Evolutionary conservation across 2,888 invertebrate genomes (phyloP).

Genomic region (Dynastes tityus): DNA sequence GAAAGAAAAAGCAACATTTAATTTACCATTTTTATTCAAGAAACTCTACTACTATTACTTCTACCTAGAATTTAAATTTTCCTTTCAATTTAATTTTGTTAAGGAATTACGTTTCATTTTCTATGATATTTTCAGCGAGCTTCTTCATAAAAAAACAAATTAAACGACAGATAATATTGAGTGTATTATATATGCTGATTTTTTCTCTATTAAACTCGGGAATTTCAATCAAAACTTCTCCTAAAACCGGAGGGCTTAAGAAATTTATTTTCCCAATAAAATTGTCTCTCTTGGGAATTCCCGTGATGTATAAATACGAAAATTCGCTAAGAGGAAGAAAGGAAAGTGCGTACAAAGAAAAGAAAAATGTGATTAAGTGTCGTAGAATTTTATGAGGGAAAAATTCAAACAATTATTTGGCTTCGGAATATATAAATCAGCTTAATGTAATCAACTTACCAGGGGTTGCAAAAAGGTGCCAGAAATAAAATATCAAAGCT

Average conservation of each 20-base stretch:
- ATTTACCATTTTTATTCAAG: too few relatives aligned
- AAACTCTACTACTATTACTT: not conserved
- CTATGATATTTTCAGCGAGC: too few relatives aligned
- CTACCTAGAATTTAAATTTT: not conserved
- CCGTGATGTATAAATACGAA: constrained; percentile 1
- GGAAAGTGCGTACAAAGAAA: not conserved
- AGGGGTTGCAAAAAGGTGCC: not conserved
- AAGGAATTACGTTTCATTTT: not conserved
- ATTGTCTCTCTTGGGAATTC: not conserved
- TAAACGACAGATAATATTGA: not conserved
- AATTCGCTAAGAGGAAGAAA: not conserved
- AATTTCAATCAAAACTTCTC: not conserved
- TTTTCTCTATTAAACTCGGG: not conserved
- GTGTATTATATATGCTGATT: not conserved
- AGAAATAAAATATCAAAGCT: not conserved
- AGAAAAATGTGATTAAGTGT: not conserved
- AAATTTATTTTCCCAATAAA: constrained; percentile 15
- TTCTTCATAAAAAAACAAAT: too few relatives aligned
- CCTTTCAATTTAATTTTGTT: not conserved
- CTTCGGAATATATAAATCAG: not conserved
- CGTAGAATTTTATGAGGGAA: not conserved
- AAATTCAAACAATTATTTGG: constrained; percentile 18
- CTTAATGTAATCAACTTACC: constrained; percentile 9
- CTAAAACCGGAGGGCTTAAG: not conserved
- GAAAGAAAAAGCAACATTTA: constrained; percentile 39